These are phyloP conservation scores for Volucella zonaria DNA, from an alignment of 2,888 invertebrate genomes.

Conservation along the genomic window DNA sequence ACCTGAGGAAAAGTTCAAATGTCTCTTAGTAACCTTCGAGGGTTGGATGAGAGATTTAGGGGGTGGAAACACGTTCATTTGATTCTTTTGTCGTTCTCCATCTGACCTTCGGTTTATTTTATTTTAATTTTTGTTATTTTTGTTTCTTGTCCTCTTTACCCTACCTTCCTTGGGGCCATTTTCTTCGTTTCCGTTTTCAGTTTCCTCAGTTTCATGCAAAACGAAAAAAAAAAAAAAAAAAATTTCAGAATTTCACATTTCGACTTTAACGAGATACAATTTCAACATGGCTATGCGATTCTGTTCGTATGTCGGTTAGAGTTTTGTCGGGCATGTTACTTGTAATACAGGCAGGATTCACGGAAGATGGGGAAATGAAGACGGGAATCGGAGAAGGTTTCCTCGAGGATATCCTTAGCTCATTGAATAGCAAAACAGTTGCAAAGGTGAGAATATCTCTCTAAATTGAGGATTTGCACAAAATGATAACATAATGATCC, in stretches of 20 bases:
- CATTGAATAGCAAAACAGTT: constrained; percentile 70
- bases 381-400: constrained; percentile 15
- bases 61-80: neutral
- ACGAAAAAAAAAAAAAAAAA: constrained; percentile 5
- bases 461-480: constrained; percentile 66
- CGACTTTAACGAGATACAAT: constrained; percentile 52
- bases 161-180: neutral
- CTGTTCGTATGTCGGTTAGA: neutral
- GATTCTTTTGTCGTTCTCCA: constrained; percentile 10
- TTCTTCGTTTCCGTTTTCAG: neutral
- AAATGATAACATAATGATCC: constrained; percentile 65
- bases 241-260: constrained; percentile 25
- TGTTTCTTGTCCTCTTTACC: neutral
- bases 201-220: constrained; percentile 28
- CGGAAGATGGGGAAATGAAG: too few relatives aligned
- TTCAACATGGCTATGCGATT: constrained; percentile 28
- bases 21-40: constrained; percentile 9
- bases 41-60: too few relatives aligned
- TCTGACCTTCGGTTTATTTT: constrained; percentile 45
- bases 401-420: constrained; percentile 53
- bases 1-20: constrained; percentile 49
- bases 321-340: too few relatives aligned
- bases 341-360: too few relatives aligned
- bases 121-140: neutral
- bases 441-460: constrained; percentile 69